Base-by-base conservation (phyloP, 2,888 invertebrate species). In the Drosophila neutralis region DNA sequence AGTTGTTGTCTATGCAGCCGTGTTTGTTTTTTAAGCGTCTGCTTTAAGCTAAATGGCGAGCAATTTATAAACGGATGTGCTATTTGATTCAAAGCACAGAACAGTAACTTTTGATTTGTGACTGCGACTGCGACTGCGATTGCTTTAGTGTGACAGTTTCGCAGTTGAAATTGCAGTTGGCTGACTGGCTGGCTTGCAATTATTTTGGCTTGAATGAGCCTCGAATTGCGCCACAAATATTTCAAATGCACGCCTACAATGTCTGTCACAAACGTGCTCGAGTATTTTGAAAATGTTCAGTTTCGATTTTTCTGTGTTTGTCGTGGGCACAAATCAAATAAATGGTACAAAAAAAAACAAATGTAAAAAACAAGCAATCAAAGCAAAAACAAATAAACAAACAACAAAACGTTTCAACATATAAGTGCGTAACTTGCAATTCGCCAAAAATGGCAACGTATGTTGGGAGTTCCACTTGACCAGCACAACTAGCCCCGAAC, bases 381-480 rank as follows among this genome's bases (percentile, higher is more conserved):
- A 38, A 61, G 8, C 33, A 29, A 27, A 53, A 54, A 48, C 15
- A 58, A 53, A 62, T 27, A 15, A 45, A 38, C 33, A 42, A 27
- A 27, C 48, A 65, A 54, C 36, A 29, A 57, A 57, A 15, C 29
- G 67, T 75, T 76, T 82, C 72, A 65, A 83, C 63, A 72, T 59
- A 56, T 69, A 54, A 76, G 66, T 79, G 82, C 82, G 81, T 82
- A 79, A 71, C 79, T 73, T 86, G 85, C 84, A 83, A 68, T 77
- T 78, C 54, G 75, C 89, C 85, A 87, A 83, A 85, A 79, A 82
- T 82, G 89, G 85, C 70, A 59, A 81, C 71, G 66, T 73, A 76
- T 65, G 60, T 73, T 69, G 69, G 42, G 75, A 75, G 70, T 54
- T 79, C 49, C 42, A 56, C 79, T 77, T 65, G 76, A 67, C 80